These are phyloP conservation scores for Nothocercus julius DNA, from an alignment of 2,113 vertebrate species.

Conservation along the genomic window DNA sequence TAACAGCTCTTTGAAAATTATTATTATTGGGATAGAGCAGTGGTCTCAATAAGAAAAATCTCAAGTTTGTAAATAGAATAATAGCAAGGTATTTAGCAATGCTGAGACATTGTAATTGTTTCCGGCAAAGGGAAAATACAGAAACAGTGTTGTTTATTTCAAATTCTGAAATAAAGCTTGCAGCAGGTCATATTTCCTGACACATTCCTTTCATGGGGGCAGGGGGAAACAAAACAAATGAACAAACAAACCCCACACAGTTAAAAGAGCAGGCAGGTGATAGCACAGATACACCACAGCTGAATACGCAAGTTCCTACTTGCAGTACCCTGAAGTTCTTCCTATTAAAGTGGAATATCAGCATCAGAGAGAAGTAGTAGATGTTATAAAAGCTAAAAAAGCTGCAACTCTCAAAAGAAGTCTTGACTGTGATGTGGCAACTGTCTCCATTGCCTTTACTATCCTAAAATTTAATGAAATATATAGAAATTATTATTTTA, in stretches of 20 bases:
- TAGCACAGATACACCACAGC: conserved; percentile 16
- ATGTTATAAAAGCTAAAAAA: conserved; percentile 14
- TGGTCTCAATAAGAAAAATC: not conserved
- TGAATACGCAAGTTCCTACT: not conserved
- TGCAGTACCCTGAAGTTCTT: not conserved
- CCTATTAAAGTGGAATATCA: conserved; percentile 21
- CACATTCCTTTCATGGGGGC: not conserved
- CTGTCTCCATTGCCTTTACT: not conserved
- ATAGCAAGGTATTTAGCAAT: not conserved
- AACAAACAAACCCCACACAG: not conserved
- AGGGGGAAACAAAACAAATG: fast-evolving
- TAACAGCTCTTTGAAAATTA: not conserved
- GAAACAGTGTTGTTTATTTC: not conserved
- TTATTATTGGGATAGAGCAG: not conserved
- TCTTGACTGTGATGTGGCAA: not conserved
- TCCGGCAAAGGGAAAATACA: not conserved
- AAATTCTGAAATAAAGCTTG: not conserved
- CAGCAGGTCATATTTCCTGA: not conserved
- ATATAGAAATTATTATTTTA: not conserved
- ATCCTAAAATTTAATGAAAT: not conserved
- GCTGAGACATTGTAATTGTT: not conserved
- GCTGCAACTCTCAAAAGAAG: conserved; percentile 5
- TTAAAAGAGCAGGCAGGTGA: not conserved
- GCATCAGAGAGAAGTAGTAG: not conserved
- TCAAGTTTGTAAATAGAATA: not conserved